These are phyloP conservation scores for Synanthedon formicaeformis DNA, from an alignment of 2,888 invertebrate species.

Conservation along the genomic window DNA sequence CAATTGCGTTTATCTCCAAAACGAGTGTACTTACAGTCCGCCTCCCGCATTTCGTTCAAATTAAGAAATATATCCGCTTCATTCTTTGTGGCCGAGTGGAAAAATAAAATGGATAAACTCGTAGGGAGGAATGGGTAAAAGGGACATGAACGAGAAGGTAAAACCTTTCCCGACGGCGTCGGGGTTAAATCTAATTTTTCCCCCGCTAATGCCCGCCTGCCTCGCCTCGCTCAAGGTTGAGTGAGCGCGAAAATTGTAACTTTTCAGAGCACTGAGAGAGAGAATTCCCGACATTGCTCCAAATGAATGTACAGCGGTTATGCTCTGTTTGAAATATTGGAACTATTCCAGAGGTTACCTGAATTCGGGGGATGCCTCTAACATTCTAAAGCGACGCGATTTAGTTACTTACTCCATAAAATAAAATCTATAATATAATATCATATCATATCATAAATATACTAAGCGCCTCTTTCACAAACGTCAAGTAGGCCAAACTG, in stretches of 20 bases:
- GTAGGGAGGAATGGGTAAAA: slow-evolving; percentile 35
- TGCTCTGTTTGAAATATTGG: not conserved
- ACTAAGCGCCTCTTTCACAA: too few relatives aligned
- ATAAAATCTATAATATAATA: too few relatives aligned
- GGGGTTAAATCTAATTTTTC: slow-evolving; percentile 65
- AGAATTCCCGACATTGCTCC: slow-evolving; percentile 11
- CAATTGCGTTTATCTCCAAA: not conserved
- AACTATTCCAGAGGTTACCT: not conserved
- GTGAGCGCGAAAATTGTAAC: slow-evolving; percentile 55
- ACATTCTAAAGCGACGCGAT: too few relatives aligned
- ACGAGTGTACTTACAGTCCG: slow-evolving; percentile 7
- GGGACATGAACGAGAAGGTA: slow-evolving; percentile 36
- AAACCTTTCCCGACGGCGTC: slow-evolving; percentile 31
- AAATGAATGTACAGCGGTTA: not conserved
- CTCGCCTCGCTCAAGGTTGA: slow-evolving; percentile 43
- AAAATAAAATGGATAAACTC: slow-evolving; percentile 48
- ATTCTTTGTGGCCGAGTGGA: slow-evolving; percentile 28
- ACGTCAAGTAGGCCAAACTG: too few relatives aligned
- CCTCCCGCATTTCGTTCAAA: slow-evolving; percentile 22
- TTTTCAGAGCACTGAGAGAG: slow-evolving; percentile 20
- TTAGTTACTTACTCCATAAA: too few relatives aligned
- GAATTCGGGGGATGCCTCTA: too few relatives aligned
- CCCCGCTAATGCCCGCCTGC: slow-evolving; percentile 47
- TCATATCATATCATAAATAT: too few relatives aligned
- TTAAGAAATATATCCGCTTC: slow-evolving; percentile 34